Evolutionary conservation across 1,140 invertebrate genomes (phyloP).

Genomic region (Drosophila nigrodunni): DNA sequence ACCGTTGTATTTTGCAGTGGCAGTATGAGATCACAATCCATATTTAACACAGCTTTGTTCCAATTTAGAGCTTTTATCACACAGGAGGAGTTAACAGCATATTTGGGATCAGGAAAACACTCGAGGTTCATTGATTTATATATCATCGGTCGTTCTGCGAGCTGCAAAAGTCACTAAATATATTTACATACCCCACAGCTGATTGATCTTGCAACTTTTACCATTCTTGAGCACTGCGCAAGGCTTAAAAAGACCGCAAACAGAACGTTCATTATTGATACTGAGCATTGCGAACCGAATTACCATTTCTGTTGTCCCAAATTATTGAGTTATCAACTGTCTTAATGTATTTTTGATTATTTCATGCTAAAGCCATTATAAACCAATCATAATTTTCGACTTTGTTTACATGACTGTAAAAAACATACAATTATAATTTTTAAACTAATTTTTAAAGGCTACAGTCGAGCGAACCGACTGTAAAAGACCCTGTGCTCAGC

Average conservation of each 20-base stretch:
- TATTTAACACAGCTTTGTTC: slow-evolving; percentile 29
- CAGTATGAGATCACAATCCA: slow-evolving; percentile 37
- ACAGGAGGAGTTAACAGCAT: slow-evolving; percentile 20
- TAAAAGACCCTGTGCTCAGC: too few relatives aligned
- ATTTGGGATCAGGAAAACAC: slow-evolving; percentile 11
- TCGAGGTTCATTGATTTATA: slow-evolving; percentile 43
- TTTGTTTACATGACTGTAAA: too few relatives aligned
- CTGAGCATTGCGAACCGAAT: too few relatives aligned
- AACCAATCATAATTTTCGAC: too few relatives aligned
- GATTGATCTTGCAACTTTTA: neutral
- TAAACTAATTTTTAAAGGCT: too few relatives aligned
- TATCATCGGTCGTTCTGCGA: neutral
- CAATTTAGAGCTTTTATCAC: slow-evolving; percentile 34
- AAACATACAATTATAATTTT: neutral
- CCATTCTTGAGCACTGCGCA: neutral
- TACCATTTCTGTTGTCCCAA: too few relatives aligned
- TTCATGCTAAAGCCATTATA: too few relatives aligned
- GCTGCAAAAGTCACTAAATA: slow-evolving; percentile 4
- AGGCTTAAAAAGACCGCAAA: too few relatives aligned
- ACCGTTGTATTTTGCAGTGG: slow-evolving; percentile 40
- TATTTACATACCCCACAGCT: neutral
- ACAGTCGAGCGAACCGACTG: too few relatives aligned
- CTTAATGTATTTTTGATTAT: too few relatives aligned
- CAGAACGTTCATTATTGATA: too few relatives aligned
- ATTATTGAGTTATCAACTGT: too few relatives aligned